Evolutionary conservation across 2,888 invertebrate genomes (phyloP).

Genomic region (Polydrusus pterygomalis): DNA sequence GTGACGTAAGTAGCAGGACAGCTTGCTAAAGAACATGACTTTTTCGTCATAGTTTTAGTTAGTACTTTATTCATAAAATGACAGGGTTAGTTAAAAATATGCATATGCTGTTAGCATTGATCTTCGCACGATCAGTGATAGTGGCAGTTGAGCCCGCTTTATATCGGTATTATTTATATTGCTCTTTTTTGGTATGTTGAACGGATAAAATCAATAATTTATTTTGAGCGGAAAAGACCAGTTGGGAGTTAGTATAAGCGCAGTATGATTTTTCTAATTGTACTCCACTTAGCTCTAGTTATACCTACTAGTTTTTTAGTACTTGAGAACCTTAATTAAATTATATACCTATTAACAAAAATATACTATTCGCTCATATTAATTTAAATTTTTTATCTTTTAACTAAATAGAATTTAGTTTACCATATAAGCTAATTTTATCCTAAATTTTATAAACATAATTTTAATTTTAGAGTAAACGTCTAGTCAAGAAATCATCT

Average conservation of each 20-base stretch:
- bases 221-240: not conserved
- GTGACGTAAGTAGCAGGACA: not conserved
- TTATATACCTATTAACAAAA: not conserved
- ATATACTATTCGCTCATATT: not conserved
- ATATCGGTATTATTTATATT: too few species aligned
- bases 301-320: conserved; percentile 28
- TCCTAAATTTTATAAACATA: conserved; percentile 40
- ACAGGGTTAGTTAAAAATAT: too few species aligned
- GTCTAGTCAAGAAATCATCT: conserved; percentile 46
- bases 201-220: not conserved
- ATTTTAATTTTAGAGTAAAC: conserved; percentile 36
- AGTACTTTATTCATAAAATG: too few species aligned
- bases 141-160: too few species aligned
- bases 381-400: conserved; percentile 3
- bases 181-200: too few species aligned
- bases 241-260: not conserved
- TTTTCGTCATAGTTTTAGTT: too few species aligned
- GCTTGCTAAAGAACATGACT: not conserved
- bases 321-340: conserved; percentile 4
- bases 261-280: conserved; percentile 12
- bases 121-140: too few species aligned
- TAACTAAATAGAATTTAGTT: conserved; percentile 11
- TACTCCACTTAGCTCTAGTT: not conserved
- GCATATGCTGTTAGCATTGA: too few species aligned
- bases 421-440: conserved; percentile 35